Evolutionary conservation across 92 coral and sea anemone species (phyloP), one percentile per base, ranked within the genome.

Genomic region (Porites cylindrica): DNA sequence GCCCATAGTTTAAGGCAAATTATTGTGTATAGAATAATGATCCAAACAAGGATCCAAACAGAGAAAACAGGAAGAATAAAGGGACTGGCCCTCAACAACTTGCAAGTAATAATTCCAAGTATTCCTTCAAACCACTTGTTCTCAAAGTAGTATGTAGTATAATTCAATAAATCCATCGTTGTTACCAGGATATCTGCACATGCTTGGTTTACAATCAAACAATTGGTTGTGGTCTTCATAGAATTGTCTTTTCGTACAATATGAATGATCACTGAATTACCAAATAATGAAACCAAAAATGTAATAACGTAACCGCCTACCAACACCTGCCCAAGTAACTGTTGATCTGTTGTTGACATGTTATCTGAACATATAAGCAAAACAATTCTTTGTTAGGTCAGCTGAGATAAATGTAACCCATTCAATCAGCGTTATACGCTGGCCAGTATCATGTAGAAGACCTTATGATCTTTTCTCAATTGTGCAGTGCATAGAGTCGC

Each of bases 191-290:
- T 62, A 58, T 76, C 80, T 21, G 51, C 80, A 62, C 51, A 76
- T 3, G 80, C 67, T 76, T 76, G 80, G 51, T 76, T 54, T 5
- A 76, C 56, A 54, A 76, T 56, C 66, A 76, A 26, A 29, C 58
- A 76, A 20, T 76, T 76, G 2, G 66, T 76, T 0, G 80, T 29
- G 47, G 24, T 56, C 67, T 24, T 76, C 80, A 76, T 76, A 61
- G 80, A 54, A 13, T 7, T 58, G 60, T 54, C 80, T 76, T 18
- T 58, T 76, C 67, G 80, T 26, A 76, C 29, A 76, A 76, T 56
- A 51, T 58, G 67, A 54, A 76, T 76, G 19, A 76, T 56, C 14
- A 54, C 21, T 11, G 80, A 20, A 13, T 76, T 76, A 9, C 80
- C 80, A 21, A 76, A 14, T 5, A 58, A 0, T 59, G 80, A 76